Evolutionary conservation across 2,113 vertebrate species (phyloP), one percentile per base, ranked within the genome.

Genomic region (Alethe diademata): DNA sequence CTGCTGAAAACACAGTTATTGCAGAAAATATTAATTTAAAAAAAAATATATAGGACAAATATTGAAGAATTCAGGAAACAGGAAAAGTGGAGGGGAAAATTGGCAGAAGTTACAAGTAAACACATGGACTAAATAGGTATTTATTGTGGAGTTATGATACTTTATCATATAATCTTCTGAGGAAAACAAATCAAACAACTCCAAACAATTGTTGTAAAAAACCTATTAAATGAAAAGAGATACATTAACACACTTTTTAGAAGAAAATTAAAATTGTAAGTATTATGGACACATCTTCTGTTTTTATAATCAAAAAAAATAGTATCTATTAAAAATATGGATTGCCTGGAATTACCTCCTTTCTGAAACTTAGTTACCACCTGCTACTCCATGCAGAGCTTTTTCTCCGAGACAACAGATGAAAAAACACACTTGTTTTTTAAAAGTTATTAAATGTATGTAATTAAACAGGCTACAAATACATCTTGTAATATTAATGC

Each of bases 1-100:
- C 12, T 18, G 19, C 6, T 69, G 40, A 75, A 43, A 1, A 10
- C 4, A 16, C 0, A 13, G 23, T 38, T 53, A 38, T 4, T 65
- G 53, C 0, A 28, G 26, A 71, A 88, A 73, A 7, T 22, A 33
- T 5, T 19, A 29, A 64, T 67, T 51, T 65, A 75, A n/a, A 36
- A 25, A 1, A 0, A 16, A 24, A 8, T 14, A n/a, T 10, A 65
- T 22, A 51, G 24, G 22, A 72, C 33, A 67, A 81, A 64, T 19
- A 35, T 1, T 36, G 19, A 45, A 19, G 43, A 45, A 45, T 19
- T 45, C 47, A 35, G 51, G 19, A 70, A 25, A 84, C 20, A 17
- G 23, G 40, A 22, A 73, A 86, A 79, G 40, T 6, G 5, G 4
- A 71, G 6, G 11, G 6, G 28, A 11, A 7, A 11, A 67, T 3